Conservation (phyloP, 1,140 invertebrate species). For the Gryon sp. region DNA sequence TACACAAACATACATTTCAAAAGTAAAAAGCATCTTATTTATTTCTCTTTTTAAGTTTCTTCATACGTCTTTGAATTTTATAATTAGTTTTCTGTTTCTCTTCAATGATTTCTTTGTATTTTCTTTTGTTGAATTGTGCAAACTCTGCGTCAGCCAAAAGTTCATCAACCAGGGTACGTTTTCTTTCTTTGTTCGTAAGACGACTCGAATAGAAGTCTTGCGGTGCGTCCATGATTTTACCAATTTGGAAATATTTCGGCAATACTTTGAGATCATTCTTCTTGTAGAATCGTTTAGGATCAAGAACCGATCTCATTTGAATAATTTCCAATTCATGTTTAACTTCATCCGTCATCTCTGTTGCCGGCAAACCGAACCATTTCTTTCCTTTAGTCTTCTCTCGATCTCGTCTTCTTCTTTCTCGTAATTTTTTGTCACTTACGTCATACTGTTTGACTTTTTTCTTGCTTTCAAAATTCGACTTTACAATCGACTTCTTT, state of each 20-base stretch:
- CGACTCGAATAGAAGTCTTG: slow-evolving; percentile 87
- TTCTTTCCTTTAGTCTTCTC: slow-evolving; percentile 89
- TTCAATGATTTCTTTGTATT: slow-evolving; percentile 89
- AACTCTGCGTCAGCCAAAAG: slow-evolving; percentile 93
- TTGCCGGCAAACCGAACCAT: slow-evolving; percentile 93
- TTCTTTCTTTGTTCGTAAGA: slow-evolving; percentile 91
- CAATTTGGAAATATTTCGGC: slow-evolving; percentile 94
- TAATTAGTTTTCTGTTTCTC: slow-evolving; percentile 83
- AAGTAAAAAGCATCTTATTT: neutral
- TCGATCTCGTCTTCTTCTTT: slow-evolving; percentile 82
- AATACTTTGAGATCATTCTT: slow-evolving; percentile 91
- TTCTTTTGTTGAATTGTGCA: slow-evolving; percentile 90
- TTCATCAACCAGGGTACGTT: slow-evolving; percentile 94
- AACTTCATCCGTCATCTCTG: slow-evolving; percentile 92
- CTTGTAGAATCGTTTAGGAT: slow-evolving; percentile 97
- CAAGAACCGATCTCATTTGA: slow-evolving; percentile 94
- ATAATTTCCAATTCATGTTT: slow-evolving; percentile 92
- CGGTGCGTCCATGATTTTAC: slow-evolving; percentile 86
- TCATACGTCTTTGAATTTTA: slow-evolving; percentile 15
- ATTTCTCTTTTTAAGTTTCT: slow-evolving; percentile 27
- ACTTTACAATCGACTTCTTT: slow-evolving; percentile 83
- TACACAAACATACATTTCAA: no score
- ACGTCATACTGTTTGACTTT: slow-evolving; percentile 82
- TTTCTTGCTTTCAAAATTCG: slow-evolving; percentile 84
- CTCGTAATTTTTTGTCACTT: slow-evolving; percentile 81